Evolutionary conservation across 30 jellyfish, hydroid and myxozoan species (phyloP), one percentile per base, ranked within the genome.

Genomic region (Aurelia aurita complex sp. Pacific): DNA sequence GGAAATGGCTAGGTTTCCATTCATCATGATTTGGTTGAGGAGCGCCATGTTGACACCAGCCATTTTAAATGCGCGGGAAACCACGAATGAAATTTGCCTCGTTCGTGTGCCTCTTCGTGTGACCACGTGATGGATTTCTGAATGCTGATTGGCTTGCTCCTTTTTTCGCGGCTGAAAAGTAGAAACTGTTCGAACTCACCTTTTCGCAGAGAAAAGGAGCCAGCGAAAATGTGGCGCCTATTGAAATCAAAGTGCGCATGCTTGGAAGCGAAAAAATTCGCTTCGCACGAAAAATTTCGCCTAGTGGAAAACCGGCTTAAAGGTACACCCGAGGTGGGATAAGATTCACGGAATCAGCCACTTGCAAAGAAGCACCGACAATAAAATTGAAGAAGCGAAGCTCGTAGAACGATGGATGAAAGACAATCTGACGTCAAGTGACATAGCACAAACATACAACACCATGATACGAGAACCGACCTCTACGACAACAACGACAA

Each of bases 251-350:
- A 65, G 32, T 65, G 40, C 75, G 75, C 75, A 65, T 65, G 75
- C 75, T 11, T 65, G 40, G 10, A 65, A 11, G 11, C 81, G 81
- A 70, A 70, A 70, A 70, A 11, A 70, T 70, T 70, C 67, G 81
- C 81, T 70, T 70, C 81, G 81, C 81, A 69, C 81, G 81, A 70
- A n/a, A n/a, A n/a, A n/a, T n/a, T n/a, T n/a, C n/a, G n/a, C n/a
- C n/a, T n/a, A n/a, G n/a, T n/a, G n/a, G n/a, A n/a, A n/a, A n/a
- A n/a, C n/a, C n/a, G n/a, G n/a, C n/a, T n/a, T n/a, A n/a, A n/a
- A n/a, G n/a, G n/a, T n/a, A n/a, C n/a, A n/a, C n/a, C n/a, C n/a
- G n/a, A n/a, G n/a, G n/a, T n/a, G n/a, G n/a, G n/a, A n/a, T n/a
- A n/a, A n/a, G n/a, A n/a, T n/a, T n/a, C n/a, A n/a, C n/a, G n/a